A percentile compares a stretch with the other conserved stretches of the same genome.
These are phyloP conservation scores for Lichenostomus cassidix DNA, from an alignment of 2,113 vertebrate genomes.

Conservation along the genomic window DNA sequence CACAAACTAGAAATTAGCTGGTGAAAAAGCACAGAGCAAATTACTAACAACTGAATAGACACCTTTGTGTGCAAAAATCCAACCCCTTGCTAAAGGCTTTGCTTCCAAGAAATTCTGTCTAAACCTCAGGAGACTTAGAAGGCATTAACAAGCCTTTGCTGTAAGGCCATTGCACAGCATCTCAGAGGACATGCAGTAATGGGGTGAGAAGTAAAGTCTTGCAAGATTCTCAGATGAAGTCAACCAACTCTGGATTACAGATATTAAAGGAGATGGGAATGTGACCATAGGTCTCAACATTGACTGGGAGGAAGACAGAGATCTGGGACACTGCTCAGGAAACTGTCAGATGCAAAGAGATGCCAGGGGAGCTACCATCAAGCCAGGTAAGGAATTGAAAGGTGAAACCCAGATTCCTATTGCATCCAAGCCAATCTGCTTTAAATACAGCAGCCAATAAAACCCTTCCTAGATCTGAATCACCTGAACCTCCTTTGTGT, in stretches of 20 bases:
- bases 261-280: neutral
- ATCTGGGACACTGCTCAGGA: neutral
- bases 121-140: neutral
- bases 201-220: neutral
- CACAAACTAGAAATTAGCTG: neutral
- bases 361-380: neutral
- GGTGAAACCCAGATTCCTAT: neutral
- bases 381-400: neutral
- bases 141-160: neutral
- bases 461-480: neutral
- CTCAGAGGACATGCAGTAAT: accelerated
- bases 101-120: neutral
- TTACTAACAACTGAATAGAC: neutral
- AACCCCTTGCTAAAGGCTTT: neutral
- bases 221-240: neutral
- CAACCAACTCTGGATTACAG: neutral
- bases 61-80: neutral
- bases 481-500: accelerated
- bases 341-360: neutral
- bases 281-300: accelerated
- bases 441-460: neutral
- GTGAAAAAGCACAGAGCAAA: neutral
- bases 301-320: neutral
- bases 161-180: accelerated
- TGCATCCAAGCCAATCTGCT: neutral